Conservation (phyloP, 2,797 vertebrate species). For the Florisuga fusca region DNA sequence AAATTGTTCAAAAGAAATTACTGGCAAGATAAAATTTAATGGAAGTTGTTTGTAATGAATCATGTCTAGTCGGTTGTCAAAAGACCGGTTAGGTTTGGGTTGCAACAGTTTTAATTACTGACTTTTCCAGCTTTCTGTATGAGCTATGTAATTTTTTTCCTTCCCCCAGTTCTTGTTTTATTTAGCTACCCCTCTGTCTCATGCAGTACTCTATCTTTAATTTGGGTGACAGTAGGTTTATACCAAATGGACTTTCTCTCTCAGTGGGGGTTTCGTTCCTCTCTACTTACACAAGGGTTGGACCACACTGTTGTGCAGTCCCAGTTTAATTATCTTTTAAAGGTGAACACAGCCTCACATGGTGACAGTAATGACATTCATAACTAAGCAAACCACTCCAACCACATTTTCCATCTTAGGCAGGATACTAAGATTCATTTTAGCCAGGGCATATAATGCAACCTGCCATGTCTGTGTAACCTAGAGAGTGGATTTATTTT, state of each 20-base stretch:
- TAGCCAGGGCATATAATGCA: slow-evolving; percentile 11
- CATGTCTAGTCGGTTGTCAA: neutral
- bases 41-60: slow-evolving; percentile 1
- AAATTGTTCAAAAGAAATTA: neutral
- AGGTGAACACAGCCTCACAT: slow-evolving; percentile 4
- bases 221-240: neutral
- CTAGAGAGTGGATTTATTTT: slow-evolving; percentile 35
- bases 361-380: neutral
- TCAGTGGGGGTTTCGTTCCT: slow-evolving; percentile 1
- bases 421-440: slow-evolving; percentile 36
- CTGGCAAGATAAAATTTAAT: slow-evolving; percentile 8
- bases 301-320: neutral
- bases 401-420: neutral
- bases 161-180: neutral
- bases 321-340: neutral
- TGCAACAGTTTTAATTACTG: neutral
- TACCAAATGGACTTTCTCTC: neutral
- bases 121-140: neutral
- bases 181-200: neutral
- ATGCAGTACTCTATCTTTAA: slow-evolving; percentile 34
- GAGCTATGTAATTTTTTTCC: neutral
- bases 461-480: slow-evolving; percentile 5
- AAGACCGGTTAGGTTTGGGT: slow-evolving; percentile 2
- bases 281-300: neutral
- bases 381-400: neutral